These are phyloP conservation scores for Channa maculata DNA, from an alignment of 2,113 vertebrate genomes.

Conservation along the genomic window DNA sequence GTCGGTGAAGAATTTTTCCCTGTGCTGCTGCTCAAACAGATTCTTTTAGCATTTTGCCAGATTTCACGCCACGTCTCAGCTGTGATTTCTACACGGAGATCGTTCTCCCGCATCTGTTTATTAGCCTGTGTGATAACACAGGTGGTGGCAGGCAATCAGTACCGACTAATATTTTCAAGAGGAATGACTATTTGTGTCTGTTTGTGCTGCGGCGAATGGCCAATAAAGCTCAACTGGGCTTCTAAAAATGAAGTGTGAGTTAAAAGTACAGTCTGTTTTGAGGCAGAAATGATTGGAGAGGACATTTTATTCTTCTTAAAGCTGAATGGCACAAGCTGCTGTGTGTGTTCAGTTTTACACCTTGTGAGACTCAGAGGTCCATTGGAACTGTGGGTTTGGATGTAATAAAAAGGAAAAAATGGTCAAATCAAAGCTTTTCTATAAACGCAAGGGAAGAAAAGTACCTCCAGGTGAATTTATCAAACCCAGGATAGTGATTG, in stretches of 20 bases:
- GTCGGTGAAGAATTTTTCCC: background rate
- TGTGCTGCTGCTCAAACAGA: conserved; percentile 45
- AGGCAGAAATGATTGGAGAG: conserved; percentile 12
- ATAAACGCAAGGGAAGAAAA: background rate
- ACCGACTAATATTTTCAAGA: conserved; percentile 59
- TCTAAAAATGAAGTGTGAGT: conserved; percentile 59
- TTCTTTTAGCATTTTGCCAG: conserved; percentile 62
- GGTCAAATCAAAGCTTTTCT: conserved; percentile 19
- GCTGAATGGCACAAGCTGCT: conserved; percentile 14
- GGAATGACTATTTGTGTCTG: conserved; percentile 47
- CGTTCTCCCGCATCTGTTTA: conserved; percentile 62
- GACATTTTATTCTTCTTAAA: conserved; percentile 23
- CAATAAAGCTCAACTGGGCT: conserved; percentile 67
- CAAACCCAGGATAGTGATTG: too few species aligned
- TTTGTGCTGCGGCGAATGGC: conserved; percentile 42
- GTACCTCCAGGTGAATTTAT: conserved; percentile 14
- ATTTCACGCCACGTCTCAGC: conserved; percentile 59
- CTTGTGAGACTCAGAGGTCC: background rate
- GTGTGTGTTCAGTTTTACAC: background rate
- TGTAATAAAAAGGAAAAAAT: conserved; percentile 7
- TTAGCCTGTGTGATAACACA: conserved; percentile 61
- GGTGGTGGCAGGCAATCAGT: conserved; percentile 63
- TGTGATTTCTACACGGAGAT: conserved; percentile 50
- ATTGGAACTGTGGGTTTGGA: conserved; percentile 13
- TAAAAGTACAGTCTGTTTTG: conserved; percentile 41